These are phyloP conservation scores for Semnornis frantzii DNA, from an alignment of 2,113 vertebrate species.

Conservation along the genomic window DNA sequence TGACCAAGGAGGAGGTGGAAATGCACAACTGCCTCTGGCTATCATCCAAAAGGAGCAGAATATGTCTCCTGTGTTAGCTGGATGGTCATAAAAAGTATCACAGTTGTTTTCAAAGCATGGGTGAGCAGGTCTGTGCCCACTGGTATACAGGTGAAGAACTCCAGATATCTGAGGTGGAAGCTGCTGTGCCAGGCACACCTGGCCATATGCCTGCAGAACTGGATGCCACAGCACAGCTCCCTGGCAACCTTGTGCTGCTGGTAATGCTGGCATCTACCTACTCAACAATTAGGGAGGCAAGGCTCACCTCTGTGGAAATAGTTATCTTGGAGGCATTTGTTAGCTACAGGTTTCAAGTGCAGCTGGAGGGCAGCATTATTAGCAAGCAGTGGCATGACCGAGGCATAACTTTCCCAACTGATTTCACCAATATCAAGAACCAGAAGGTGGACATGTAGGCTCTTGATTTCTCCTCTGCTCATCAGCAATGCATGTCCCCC, in stretches of 20 bases:
- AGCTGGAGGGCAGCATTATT: neutral
- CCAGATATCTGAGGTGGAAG: neutral
- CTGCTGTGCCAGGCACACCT: neutral
- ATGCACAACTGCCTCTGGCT: neutral
- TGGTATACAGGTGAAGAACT: neutral
- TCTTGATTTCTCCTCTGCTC: neutral
- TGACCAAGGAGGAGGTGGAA: neutral
- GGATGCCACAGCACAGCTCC: neutral
- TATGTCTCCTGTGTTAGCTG: neutral
- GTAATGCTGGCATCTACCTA: neutral
- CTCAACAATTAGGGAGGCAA: neutral
- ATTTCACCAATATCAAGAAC: neutral
- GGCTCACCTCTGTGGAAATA: no score
- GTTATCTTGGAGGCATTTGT: neutral
- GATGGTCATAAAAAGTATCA: neutral
- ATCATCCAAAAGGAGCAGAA: neutral
- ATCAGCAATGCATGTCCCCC: neutral
- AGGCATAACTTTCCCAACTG: neutral
- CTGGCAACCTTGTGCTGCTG: fast-evolving
- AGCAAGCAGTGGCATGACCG: neutral
- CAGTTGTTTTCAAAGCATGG: neutral
- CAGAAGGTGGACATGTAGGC: neutral
- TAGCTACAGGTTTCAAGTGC: neutral
- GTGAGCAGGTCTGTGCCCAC: neutral
- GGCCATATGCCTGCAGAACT: neutral